Evolutionary conservation across 2,113 vertebrate genomes (phyloP).

Genomic region (Gorilla gorilla): DNA sequence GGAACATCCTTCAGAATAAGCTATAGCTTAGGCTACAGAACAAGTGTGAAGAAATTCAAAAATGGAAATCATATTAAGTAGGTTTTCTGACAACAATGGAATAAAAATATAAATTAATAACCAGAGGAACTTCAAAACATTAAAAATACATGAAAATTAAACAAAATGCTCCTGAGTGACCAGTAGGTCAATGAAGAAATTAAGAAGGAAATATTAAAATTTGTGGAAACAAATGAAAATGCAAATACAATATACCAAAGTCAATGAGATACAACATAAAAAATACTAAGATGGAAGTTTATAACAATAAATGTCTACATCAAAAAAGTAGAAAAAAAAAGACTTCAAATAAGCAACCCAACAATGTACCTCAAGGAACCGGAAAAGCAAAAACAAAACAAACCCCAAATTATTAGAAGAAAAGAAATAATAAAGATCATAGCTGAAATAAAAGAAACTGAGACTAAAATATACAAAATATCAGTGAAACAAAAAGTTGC

Average conservation of each 20-base stretch:
- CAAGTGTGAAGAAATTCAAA: background rate
- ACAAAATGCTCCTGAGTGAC: background rate
- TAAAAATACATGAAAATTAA: background rate
- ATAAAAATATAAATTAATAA: background rate
- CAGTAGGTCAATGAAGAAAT: background rate
- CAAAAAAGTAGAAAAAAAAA: background rate
- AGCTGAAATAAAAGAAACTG: background rate
- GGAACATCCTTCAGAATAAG: background rate
- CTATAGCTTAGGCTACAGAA: background rate
- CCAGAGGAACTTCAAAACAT: background rate
- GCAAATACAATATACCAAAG: background rate
- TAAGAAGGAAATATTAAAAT: background rate
- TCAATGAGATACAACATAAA: background rate
- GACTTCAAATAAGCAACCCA: background rate
- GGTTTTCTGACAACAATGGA: background rate
- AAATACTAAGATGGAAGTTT: background rate
- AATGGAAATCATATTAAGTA: background rate
- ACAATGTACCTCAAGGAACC: background rate
- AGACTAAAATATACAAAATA: background rate
- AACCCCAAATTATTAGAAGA: background rate
- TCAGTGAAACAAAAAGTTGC: background rate
- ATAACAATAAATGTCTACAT: background rate
- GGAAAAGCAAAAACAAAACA: background rate
- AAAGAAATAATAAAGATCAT: background rate
- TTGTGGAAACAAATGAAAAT: background rate